Conservation (phyloP, 2,797 vertebrate genomes). For the Cottoperca gobio region DNA sequence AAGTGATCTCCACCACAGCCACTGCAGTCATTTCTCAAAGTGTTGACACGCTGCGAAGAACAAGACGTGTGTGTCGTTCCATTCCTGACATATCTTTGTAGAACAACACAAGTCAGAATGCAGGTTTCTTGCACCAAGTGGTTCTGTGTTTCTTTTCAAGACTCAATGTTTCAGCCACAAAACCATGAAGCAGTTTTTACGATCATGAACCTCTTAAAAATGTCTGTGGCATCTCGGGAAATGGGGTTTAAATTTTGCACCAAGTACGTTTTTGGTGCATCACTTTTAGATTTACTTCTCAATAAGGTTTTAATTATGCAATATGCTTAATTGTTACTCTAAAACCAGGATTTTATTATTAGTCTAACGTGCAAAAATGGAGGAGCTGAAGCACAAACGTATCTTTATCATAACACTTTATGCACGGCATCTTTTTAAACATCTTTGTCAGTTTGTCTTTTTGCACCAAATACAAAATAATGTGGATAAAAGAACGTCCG, state of each 20-base stretch:
- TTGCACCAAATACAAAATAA: neutral
- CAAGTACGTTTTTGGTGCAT: neutral
- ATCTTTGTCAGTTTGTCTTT: neutral
- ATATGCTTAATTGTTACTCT: neutral
- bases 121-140: neutral
- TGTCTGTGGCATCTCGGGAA: neutral
- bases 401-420: neutral
- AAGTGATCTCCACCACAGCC: slow-evolving; percentile 36
- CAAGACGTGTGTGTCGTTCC: neutral
- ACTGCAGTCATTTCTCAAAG: neutral
- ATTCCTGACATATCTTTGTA: neutral
- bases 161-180: neutral
- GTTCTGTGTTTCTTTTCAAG: neutral
- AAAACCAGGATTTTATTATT: neutral
- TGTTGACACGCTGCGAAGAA: neutral
- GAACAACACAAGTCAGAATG: no score
- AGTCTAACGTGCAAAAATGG: neutral
- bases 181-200: neutral
- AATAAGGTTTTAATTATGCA: neutral
- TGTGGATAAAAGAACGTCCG: neutral
- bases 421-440: no score
- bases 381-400: neutral
- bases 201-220: neutral
- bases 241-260: no score
- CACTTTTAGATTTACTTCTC: neutral